These are phyloP conservation scores for Poeciliopsis gracilis DNA, from an alignment of 2,797 vertebrate genomes.

Conservation along the genomic window DNA sequence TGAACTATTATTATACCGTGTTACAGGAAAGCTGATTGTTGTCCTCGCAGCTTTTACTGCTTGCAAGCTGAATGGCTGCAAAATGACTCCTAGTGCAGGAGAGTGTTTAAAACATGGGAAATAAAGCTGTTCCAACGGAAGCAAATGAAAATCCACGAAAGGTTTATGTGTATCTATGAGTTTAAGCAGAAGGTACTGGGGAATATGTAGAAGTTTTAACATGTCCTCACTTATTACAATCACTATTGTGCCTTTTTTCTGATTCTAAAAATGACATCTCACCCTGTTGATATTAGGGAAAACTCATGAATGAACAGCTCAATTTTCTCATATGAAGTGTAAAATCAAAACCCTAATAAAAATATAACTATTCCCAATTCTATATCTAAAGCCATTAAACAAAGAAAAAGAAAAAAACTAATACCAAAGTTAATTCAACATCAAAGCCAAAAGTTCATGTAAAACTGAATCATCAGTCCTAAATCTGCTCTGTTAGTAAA, in stretches of 20 bases:
- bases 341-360: neutral
- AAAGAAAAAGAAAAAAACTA: neutral
- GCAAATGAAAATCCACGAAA: neutral
- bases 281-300: neutral
- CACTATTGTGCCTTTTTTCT: neutral
- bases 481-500: neutral
- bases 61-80: constrained; percentile 25
- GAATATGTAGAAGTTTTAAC: neutral
- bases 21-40: constrained; percentile 45
- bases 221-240: neutral
- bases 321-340: neutral
- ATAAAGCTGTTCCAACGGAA: constrained; percentile 14
- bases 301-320: neutral
- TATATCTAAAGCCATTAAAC: neutral
- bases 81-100: constrained; percentile 21
- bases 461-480: neutral
- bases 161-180: neutral
- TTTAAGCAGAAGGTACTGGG: neutral
- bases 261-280: neutral
- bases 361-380: neutral
- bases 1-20: constrained; percentile 68
- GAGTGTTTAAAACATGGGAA: constrained; percentile 22
- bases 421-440: neutral
- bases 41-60: constrained; percentile 46
- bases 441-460: neutral